Conservation (phyloP, 2,888 invertebrate species). For the Kryphioiulus occultus region DNA sequence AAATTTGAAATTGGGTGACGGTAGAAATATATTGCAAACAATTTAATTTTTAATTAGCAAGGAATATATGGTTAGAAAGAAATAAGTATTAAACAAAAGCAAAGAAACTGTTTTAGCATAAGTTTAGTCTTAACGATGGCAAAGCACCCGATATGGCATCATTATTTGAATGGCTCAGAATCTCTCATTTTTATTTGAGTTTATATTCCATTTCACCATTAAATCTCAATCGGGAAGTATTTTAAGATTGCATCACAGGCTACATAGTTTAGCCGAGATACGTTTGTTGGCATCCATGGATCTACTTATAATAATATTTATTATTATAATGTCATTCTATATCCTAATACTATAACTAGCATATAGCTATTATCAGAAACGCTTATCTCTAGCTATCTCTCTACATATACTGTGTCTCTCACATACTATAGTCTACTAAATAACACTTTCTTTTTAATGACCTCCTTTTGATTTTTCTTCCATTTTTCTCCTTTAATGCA, state of each 20-base stretch:
- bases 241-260: constrained; percentile 6
- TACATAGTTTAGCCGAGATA: constrained; percentile 28
- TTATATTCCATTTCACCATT: constrained; percentile 34
- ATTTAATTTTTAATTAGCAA: neutral
- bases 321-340: constrained; percentile 28
- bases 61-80: neutral
- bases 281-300: constrained; percentile 27
- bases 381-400: constrained; percentile 39
- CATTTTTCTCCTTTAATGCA: neutral
- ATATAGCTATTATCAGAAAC: neutral
- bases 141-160: neutral
- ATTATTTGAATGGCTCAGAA: constrained; percentile 36
- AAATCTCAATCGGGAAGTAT: constrained; percentile 21
- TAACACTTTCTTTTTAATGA: neutral
- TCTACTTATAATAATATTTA: constrained; percentile 36
- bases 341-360: constrained; percentile 20
- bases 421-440: neutral
- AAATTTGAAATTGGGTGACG: neutral
- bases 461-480: neutral
- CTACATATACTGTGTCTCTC: constrained; percentile 11
- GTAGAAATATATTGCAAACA: neutral
- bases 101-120: neutral
- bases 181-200: neutral
- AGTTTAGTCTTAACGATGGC: neutral
- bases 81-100: neutral